Conservation (phyloP, 2,797 vertebrate species). For the Enteromius treurensis region DNA sequence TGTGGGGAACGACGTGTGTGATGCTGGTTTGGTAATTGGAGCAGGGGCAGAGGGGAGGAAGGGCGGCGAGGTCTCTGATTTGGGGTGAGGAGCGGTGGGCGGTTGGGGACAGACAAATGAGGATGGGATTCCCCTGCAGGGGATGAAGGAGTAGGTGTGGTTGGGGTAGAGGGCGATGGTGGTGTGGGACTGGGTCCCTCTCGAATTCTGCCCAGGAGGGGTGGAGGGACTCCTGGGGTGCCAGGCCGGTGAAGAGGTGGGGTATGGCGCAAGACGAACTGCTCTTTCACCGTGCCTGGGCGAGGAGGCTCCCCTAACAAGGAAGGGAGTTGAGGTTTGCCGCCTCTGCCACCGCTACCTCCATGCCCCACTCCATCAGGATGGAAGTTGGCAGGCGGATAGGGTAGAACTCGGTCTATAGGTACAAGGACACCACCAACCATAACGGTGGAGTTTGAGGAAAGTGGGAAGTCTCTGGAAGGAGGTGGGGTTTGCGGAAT, state of each 20-base stretch:
- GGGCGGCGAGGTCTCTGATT: constrained; percentile 64
- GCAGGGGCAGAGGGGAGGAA: constrained; percentile 65
- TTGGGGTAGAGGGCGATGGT: constrained; percentile 58
- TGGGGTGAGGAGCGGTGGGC: constrained; percentile 59
- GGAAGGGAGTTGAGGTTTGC: constrained; percentile 57
- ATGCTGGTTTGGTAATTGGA: constrained; percentile 74
- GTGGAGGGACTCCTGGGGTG: constrained; percentile 74
- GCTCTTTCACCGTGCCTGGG: constrained; percentile 86
- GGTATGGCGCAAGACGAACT: constrained; percentile 76
- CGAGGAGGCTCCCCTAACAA: constrained; percentile 80
- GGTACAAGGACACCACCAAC: constrained; percentile 78
- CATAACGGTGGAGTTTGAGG: constrained; percentile 75
- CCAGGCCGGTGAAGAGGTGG: constrained; percentile 79
- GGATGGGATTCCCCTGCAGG: constrained; percentile 64
- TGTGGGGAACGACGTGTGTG: constrained; percentile 72
- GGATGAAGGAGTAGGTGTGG: constrained; percentile 73
- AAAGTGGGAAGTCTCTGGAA: constrained; percentile 56
- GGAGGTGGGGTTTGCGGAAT: constrained; percentile 58
- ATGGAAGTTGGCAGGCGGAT: constrained; percentile 63
- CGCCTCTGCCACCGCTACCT: constrained; percentile 61
- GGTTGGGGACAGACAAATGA: constrained; percentile 70
- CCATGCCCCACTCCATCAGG: constrained; percentile 61
- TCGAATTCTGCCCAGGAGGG: constrained; percentile 78
- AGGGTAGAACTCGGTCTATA: constrained; percentile 71
- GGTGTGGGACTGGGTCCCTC: constrained; percentile 77